Percentiles rank a stretch among this genome's conserved stretches.
These are phyloP conservation scores for Nansenia antarctica DNA, from an alignment of 2,113 vertebrate genomes.

Conservation along the genomic window DNA sequence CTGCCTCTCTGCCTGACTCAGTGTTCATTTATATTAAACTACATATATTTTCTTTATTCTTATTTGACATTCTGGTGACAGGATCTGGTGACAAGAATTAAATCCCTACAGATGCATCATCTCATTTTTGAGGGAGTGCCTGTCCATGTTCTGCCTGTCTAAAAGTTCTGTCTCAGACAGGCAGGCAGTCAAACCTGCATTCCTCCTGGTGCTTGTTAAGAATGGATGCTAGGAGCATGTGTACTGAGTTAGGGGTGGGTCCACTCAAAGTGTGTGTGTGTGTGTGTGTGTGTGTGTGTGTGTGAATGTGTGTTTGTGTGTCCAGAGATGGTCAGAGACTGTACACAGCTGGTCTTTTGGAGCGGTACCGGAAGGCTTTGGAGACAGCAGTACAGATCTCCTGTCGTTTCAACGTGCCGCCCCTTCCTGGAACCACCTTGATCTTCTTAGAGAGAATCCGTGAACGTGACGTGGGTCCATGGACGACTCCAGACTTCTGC, in stretches of 20 bases:
- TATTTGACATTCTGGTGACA: too few relatives aligned
- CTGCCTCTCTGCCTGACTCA: too few relatives aligned
- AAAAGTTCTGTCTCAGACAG: too few relatives aligned
- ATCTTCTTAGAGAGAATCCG: conserved; percentile 48
- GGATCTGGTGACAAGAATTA: too few relatives aligned
- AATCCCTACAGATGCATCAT: too few relatives aligned
- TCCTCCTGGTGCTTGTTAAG: background rate
- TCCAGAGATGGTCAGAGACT: conserved; percentile 39
- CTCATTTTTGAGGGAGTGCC: too few relatives aligned
- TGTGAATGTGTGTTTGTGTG: background rate
- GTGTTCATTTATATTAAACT: too few relatives aligned
- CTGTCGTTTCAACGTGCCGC: conserved; percentile 81
- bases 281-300: conserved; percentile 9
- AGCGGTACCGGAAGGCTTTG: conserved; percentile 78
- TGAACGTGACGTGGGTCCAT: fast-evolving
- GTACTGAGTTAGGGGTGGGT: background rate
- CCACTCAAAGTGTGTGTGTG: background rate
- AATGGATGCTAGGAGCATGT: background rate
- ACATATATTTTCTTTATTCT: too few relatives aligned
- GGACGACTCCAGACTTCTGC: conserved; percentile 61
- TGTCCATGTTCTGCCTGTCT: too few relatives aligned
- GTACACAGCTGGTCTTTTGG: conserved; percentile 63
- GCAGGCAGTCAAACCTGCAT: background rate
- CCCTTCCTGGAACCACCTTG: conserved; percentile 79
- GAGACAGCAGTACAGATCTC: conserved; percentile 82